These are phyloP conservation scores for Micromesistius poutassou DNA, from an alignment of 2,797 vertebrate species.

Conservation along the genomic window DNA sequence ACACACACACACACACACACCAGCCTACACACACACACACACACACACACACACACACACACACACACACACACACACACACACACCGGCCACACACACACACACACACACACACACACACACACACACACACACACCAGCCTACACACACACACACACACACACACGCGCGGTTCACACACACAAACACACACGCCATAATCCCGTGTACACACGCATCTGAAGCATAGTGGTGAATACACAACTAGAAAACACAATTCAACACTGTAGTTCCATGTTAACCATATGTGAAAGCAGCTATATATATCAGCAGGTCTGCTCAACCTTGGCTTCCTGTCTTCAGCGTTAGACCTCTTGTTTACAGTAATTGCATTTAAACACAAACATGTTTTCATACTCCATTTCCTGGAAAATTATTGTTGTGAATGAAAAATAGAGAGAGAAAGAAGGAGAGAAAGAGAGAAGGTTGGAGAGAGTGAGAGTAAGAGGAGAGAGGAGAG, in stretches of 20 bases:
- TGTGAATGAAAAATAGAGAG: neutral
- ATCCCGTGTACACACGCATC: neutral
- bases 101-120: neutral
- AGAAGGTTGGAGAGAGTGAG: too few species aligned
- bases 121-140: too few species aligned
- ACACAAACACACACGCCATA: neutral
- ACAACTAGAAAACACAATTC: neutral
- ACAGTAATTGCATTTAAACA: neutral
- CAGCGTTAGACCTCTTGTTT: neutral
- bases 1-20: too few species aligned
- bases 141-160: neutral
- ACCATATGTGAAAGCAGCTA: too few species aligned
- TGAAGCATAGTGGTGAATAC: neutral
- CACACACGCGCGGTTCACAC: neutral
- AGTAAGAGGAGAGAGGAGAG: neutral
- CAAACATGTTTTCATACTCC: neutral
- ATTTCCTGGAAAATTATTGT: neutral
- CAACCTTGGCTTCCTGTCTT: constrained; percentile 17
- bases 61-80: too few species aligned
- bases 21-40: too few species aligned
- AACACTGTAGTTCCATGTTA: neutral
- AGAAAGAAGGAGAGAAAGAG: neutral
- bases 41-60: too few species aligned
- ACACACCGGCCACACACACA: neutral
- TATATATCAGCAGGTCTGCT: neutral